Evolutionary conservation across 2,797 vertebrate genomes (phyloP).

Genomic region (Sciaenops ocellatus): DNA sequence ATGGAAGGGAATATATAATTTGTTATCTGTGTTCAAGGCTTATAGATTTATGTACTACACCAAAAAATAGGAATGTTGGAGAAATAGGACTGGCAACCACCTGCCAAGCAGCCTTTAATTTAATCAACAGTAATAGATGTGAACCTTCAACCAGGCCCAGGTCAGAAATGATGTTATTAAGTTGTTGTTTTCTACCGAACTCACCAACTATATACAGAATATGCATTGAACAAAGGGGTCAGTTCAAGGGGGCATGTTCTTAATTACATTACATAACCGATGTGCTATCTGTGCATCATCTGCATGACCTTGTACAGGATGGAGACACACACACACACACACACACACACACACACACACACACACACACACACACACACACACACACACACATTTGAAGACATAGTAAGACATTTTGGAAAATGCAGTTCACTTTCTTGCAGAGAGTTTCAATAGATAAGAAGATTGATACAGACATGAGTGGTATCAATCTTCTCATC

Average conservation of each 20-base stretch:
- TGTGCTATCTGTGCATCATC: background rate
- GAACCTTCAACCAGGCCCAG: background rate
- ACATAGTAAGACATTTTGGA: background rate
- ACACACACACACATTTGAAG: background rate
- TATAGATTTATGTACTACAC: background rate
- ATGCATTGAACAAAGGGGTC: background rate
- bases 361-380: background rate
- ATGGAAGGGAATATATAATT: background rate
- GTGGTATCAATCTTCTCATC: background rate
- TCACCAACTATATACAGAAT: background rate
- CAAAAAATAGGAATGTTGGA: too few species aligned
- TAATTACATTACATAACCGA: background rate
- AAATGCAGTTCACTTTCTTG: background rate
- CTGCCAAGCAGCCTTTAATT: background rate
- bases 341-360: too few species aligned
- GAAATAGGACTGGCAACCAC: background rate
- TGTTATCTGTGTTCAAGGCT: background rate
- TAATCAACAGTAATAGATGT: background rate
- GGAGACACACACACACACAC: too few species aligned
- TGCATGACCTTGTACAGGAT: background rate
- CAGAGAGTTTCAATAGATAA: background rate
- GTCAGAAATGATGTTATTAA: background rate
- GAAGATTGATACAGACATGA: background rate
- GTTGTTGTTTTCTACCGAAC: background rate
- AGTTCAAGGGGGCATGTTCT: background rate